Conservation (phyloP, 2,113 vertebrate species). For the Grallaria varia region DNA sequence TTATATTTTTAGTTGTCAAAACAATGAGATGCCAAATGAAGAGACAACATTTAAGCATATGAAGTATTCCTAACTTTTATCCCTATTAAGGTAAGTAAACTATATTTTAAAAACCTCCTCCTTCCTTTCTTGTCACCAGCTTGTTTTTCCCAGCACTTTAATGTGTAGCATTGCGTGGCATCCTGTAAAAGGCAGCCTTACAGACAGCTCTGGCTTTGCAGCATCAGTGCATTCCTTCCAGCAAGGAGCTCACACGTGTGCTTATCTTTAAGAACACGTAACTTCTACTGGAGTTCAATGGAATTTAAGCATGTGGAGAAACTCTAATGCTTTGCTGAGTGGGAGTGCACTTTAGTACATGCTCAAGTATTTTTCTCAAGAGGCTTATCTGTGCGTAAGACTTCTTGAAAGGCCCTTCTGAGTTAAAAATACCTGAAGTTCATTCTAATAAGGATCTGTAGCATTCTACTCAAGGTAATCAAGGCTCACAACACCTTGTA, state of each 20-base stretch:
- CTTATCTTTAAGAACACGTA: not conserved
- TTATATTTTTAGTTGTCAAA: not conserved
- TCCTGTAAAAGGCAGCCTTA: not conserved
- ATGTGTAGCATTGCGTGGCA: not conserved
- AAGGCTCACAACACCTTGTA: not conserved
- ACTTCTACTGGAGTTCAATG: not conserved
- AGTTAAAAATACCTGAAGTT: slow-evolving; percentile 55
- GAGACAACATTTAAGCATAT: not conserved
- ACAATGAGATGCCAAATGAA: not conserved
- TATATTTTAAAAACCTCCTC: not conserved
- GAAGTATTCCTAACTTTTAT: not conserved
- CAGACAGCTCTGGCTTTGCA: not conserved
- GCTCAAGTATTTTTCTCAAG: slow-evolving; percentile 37
- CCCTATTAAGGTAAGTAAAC: not conserved
- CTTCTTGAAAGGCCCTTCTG: slow-evolving; percentile 37
- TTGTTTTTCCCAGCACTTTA: not conserved
- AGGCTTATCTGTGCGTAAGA: not conserved
- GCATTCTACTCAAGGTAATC: slow-evolving; percentile 1
- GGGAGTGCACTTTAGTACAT: not conserved
- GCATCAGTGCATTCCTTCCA: not conserved
- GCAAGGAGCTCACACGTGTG: not conserved
- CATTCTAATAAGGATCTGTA: slow-evolving; percentile 1
- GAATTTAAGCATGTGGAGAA: not conserved
- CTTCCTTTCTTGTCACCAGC: not conserved
- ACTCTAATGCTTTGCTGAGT: not conserved